Evolutionary conservation across 2,888 invertebrate genomes (phyloP).

Genomic region (Cremastobaeus sp.): DNA sequence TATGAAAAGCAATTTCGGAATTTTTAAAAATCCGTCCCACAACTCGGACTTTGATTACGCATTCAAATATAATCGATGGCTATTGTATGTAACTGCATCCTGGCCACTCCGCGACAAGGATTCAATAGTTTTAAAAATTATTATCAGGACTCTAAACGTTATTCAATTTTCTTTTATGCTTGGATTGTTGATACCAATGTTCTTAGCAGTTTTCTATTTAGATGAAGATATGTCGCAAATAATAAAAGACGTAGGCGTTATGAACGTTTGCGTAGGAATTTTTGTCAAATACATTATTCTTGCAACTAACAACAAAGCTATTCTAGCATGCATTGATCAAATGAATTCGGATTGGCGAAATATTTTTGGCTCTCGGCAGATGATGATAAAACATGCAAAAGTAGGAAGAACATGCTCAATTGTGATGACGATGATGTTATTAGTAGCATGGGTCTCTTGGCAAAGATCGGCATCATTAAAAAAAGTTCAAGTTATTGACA

Average conservation of each 20-base stretch:
- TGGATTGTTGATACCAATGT: background rate
- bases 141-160: background rate
- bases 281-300: constrained; percentile 2
- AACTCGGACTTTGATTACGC: background rate
- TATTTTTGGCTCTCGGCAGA: background rate
- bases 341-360: constrained; percentile 13
- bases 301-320: background rate
- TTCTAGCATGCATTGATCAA: constrained; percentile 9
- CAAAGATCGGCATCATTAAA: background rate
- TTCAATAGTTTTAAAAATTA: background rate
- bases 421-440: background rate
- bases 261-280: background rate
- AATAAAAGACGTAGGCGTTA: no score
- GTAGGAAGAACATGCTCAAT: background rate
- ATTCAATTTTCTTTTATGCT: background rate
- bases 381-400: constrained; percentile 12
- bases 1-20: background rate
- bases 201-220: no score
- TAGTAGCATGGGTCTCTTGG: background rate
- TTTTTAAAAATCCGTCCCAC: background rate
- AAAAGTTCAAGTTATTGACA: background rate
- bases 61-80: constrained; percentile 2
- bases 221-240: no score
- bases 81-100: background rate
- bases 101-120: background rate